Evolutionary conservation across 2,113 vertebrate genomes (phyloP).

Genomic region (Thamnaconus septentrionalis): DNA sequence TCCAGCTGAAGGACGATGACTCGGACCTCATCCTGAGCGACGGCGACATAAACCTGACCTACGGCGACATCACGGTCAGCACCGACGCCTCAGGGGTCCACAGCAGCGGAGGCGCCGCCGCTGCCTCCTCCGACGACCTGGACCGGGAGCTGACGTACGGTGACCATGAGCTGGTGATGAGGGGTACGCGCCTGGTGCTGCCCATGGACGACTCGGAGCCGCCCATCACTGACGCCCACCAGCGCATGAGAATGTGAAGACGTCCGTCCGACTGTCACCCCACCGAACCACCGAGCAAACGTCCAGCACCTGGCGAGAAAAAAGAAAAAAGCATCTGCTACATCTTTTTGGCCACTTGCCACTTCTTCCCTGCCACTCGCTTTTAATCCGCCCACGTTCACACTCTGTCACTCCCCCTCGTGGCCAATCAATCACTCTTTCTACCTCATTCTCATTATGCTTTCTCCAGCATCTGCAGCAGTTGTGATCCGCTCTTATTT

Average conservation of each 20-base stretch:
- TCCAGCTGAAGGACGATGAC: constrained; percentile 93
- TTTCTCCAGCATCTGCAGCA: constrained; percentile 35
- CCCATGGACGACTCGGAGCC: constrained; percentile 96
- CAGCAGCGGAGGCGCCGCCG: constrained; percentile 34
- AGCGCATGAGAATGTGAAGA: constrained; percentile 55
- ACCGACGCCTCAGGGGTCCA: constrained; percentile 76
- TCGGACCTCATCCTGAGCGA: constrained; percentile 95
- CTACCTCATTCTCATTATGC: constrained; percentile 59
- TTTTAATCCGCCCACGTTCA: constrained; percentile 6
- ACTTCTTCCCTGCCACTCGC: no score
- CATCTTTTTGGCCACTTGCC: no score
- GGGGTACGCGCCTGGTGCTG: constrained; percentile 91
- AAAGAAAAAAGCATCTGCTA: no score
- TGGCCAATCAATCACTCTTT: constrained; percentile 35
- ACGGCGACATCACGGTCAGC: constrained; percentile 88
- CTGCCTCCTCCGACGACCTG: constrained; percentile 78
- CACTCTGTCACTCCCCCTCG: constrained; percentile 12
- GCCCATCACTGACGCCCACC: constrained; percentile 71
- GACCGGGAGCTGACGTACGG: constrained; percentile 87
- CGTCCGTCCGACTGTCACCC: constrained; percentile 9
- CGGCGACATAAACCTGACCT: constrained; percentile 88
- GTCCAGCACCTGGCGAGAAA: constrained; percentile 35
- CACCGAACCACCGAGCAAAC: constrained; percentile 36
- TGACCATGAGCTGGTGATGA: constrained; percentile 91
- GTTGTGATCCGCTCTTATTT: constrained; percentile 46